Percentiles rank a stretch among this genome's conserved stretches.
These are phyloP conservation scores for Hetaerina titia DNA, from an alignment of 2,888 invertebrate genomes.

Conservation along the genomic window DNA sequence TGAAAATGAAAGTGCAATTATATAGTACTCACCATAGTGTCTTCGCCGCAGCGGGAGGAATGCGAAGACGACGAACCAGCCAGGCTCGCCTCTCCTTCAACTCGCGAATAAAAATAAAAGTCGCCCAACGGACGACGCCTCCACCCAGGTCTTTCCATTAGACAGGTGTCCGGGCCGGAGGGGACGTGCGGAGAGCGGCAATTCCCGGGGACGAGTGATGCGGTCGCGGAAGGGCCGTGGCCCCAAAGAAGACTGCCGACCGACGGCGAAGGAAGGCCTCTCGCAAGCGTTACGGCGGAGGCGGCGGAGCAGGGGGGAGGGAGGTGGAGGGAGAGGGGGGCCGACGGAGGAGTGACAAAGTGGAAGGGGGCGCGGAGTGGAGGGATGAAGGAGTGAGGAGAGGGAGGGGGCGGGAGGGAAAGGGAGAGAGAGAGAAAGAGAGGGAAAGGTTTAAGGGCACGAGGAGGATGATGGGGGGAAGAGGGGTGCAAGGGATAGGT, in stretches of 20 bases:
- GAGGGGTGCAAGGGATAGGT: background rate
- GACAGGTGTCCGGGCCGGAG: background rate
- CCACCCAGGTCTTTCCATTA: background rate
- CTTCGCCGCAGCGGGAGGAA: background rate
- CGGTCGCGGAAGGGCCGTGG: slow-evolving; percentile 59
- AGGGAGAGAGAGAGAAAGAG: background rate
- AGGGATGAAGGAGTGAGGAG: background rate
- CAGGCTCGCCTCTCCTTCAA: background rate
- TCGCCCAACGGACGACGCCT: background rate
- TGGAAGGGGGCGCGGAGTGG: background rate
- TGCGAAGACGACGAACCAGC: background rate
- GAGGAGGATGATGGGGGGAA: background rate
- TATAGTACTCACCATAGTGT: slow-evolving; percentile 23
- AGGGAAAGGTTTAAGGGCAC: slow-evolving; percentile 39
- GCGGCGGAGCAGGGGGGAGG: slow-evolving; percentile 10
- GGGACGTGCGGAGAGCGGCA: background rate
- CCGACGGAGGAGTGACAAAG: slow-evolving; percentile 29
- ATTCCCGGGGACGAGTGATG: slow-evolving; percentile 39
- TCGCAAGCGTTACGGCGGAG: slow-evolving; percentile 27
- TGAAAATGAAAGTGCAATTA: background rate
- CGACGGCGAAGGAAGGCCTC: slow-evolving; percentile 62
- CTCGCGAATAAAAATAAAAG: background rate
- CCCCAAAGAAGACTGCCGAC: slow-evolving; percentile 57
- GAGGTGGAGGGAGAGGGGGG: background rate
- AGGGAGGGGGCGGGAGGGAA: background rate